These are phyloP conservation scores for Pammene aurita DNA, from an alignment of 2,888 invertebrate species.

Conservation along the genomic window DNA sequence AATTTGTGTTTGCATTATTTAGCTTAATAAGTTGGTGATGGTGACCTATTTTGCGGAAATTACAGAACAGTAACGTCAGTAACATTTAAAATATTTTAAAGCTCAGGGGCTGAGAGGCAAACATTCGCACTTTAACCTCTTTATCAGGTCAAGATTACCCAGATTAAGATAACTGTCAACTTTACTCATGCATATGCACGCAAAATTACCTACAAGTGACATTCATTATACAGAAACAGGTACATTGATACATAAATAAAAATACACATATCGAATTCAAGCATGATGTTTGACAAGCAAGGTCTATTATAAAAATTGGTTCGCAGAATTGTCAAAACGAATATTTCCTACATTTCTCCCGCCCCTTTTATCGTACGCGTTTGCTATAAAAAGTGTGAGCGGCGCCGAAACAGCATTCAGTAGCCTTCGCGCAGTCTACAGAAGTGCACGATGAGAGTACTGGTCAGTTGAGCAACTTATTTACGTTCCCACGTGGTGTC, in stretches of 20 bases:
- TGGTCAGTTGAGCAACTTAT: constrained; percentile 65
- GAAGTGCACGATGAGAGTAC: constrained; percentile 83
- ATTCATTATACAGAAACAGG: not conserved
- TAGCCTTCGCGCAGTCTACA: constrained; percentile 82
- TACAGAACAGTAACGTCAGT: not conserved
- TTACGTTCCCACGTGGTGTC: constrained; percentile 13
- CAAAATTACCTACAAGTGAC: not conserved
- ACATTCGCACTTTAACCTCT: constrained; percentile 7
- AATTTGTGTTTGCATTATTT: too few relatives aligned
- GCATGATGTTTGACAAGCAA: not conserved
- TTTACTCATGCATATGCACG: not conserved
- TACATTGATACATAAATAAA: not conserved
- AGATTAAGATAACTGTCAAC: constrained; percentile 1
- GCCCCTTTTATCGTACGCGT: constrained; percentile 65
- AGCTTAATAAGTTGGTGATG: too few relatives aligned
- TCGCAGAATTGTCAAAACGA: constrained; percentile 56
- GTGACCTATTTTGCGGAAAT: too few relatives aligned
- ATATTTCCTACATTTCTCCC: constrained; percentile 39
- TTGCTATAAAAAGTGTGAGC: constrained; percentile 71
- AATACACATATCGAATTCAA: not conserved
- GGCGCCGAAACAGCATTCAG: constrained; percentile 77
- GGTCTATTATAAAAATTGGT: constrained; percentile 11
- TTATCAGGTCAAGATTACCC: constrained; percentile 10
- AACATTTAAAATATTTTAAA: not conserved
- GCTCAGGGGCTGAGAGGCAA: not conserved